phyloP scores from a whole-genome alignment of 2,888 invertebrate species.

The Drosophila greeni region DNA sequence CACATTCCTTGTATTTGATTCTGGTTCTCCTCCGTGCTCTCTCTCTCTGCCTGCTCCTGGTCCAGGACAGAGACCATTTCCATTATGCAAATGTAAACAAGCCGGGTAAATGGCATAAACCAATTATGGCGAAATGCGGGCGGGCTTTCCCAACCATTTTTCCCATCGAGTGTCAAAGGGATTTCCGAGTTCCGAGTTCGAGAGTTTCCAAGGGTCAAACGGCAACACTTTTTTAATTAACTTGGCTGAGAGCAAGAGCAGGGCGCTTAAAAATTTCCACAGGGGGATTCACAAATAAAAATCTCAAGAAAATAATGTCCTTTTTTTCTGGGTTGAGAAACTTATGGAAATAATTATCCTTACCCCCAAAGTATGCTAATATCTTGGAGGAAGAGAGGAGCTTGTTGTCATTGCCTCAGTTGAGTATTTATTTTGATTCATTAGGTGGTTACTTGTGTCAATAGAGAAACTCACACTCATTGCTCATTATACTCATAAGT shows the following conservation, averaged over 20 bases:
- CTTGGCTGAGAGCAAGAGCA: conserved; percentile 27
- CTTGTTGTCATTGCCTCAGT: conserved; percentile 11
- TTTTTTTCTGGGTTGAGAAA: neutral
- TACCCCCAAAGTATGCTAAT: conserved; percentile 24
- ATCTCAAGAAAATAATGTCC: conserved; percentile 18
- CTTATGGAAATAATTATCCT: conserved; percentile 26
- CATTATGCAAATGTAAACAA: conserved; percentile 45
- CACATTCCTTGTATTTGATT: conserved; percentile 45
- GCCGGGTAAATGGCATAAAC: conserved; percentile 46
- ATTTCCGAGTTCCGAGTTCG: conserved; percentile 20
- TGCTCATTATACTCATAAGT: too few relatives aligned
- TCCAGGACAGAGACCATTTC: too few relatives aligned
- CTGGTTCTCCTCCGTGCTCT: too few relatives aligned
- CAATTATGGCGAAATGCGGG: conserved; percentile 50
- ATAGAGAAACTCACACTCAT: neutral
- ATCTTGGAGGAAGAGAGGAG: neutral
- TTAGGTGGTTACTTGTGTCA: neutral
- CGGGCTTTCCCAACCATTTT: conserved; percentile 26
- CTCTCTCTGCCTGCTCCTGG: too few relatives aligned
- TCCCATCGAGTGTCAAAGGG: conserved; percentile 43
- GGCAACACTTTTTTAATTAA: conserved; percentile 63
- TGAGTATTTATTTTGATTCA: conserved; percentile 14
- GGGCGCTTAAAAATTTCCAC: conserved; percentile 2
- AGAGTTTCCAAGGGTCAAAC: conserved; percentile 31
- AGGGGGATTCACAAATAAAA: conserved; percentile 4